Evolutionary conservation across 2,797 vertebrate species (phyloP).

Genomic region (Tympanoctomys barrerae): DNA sequence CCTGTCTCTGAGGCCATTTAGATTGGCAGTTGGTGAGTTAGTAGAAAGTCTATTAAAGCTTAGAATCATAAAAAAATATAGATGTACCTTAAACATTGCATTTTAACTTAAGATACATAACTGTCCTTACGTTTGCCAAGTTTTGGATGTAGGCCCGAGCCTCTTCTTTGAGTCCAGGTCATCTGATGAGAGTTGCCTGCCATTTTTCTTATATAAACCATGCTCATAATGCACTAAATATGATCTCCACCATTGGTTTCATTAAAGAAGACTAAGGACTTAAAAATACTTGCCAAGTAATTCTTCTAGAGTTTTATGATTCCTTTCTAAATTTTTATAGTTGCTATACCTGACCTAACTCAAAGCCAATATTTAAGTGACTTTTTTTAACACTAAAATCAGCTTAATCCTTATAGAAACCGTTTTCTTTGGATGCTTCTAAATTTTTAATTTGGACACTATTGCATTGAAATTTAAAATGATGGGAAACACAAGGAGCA

Average conservation of each 20-base stretch:
- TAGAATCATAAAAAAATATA: slow-evolving; percentile 70
- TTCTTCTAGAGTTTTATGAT: slow-evolving; percentile 75
- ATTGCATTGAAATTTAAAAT: slow-evolving; percentile 65
- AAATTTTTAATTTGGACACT: slow-evolving; percentile 48
- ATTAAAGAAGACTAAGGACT: slow-evolving; percentile 60
- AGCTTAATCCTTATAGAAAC: slow-evolving; percentile 36
- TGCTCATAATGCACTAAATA: slow-evolving; percentile 46
- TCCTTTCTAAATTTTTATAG: slow-evolving; percentile 78
- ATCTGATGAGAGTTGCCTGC: slow-evolving; percentile 9
- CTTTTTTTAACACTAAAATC: slow-evolving; percentile 61
- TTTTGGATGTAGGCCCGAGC: slow-evolving; percentile 12
- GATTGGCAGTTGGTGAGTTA: slow-evolving; percentile 37
- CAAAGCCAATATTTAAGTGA: slow-evolving; percentile 70
- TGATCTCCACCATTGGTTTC: slow-evolving; percentile 57
- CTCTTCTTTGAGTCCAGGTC: slow-evolving; percentile 50
- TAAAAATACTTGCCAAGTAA: slow-evolving; percentile 71
- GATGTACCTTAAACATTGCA: slow-evolving; percentile 40
- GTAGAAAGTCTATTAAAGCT: slow-evolving; percentile 68
- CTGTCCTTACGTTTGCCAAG: slow-evolving; percentile 15
- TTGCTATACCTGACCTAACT: slow-evolving; percentile 73
- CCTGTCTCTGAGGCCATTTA: not conserved
- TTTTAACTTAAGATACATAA: slow-evolving; percentile 59
- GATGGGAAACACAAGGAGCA: slow-evolving; percentile 9
- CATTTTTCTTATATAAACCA: slow-evolving; percentile 34
- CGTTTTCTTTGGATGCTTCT: slow-evolving; percentile 58